Percentiles rank a stretch among this genome's conserved stretches.
phyloP scores from a whole-genome alignment of 2,888 invertebrate species.

The Lithophane semibrunnea region DNA sequence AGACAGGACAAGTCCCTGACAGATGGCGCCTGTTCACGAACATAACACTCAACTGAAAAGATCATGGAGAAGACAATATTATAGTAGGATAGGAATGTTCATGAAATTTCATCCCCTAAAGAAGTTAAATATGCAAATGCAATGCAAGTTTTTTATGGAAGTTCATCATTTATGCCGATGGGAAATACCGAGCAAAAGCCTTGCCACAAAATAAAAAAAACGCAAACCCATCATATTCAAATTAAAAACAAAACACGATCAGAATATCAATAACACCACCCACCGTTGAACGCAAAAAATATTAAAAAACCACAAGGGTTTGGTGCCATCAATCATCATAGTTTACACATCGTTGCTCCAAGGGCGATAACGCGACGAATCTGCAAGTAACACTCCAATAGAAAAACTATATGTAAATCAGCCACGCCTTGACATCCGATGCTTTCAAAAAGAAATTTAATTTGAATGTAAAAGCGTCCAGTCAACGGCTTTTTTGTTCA shows the following conservation, averaged over 20 bases:
- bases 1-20: too few species aligned
- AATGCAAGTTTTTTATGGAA: neutral
- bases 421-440: constrained; percentile 32
- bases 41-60: neutral
- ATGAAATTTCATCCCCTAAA: neutral
- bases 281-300: constrained; percentile 47
- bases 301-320: constrained; percentile 48
- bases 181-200: too few species aligned
- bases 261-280: constrained; percentile 34
- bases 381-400: constrained; percentile 40
- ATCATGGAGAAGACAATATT: neutral
- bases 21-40: too few species aligned
- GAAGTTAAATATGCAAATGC: neutral
- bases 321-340: constrained; percentile 54
- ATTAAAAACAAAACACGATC: constrained; percentile 33
- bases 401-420: constrained; percentile 52
- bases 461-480: constrained; percentile 55
- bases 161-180: neutral
- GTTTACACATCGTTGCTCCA: constrained; percentile 41
- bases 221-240: neutral
- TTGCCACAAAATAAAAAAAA: neutral
- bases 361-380: constrained; percentile 48
- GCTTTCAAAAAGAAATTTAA: constrained; percentile 51
- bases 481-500: constrained; percentile 46
- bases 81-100: neutral